These are phyloP conservation scores for Malurus leucopterus DNA, from an alignment of 2,797 vertebrate species.

Conservation along the genomic window DNA sequence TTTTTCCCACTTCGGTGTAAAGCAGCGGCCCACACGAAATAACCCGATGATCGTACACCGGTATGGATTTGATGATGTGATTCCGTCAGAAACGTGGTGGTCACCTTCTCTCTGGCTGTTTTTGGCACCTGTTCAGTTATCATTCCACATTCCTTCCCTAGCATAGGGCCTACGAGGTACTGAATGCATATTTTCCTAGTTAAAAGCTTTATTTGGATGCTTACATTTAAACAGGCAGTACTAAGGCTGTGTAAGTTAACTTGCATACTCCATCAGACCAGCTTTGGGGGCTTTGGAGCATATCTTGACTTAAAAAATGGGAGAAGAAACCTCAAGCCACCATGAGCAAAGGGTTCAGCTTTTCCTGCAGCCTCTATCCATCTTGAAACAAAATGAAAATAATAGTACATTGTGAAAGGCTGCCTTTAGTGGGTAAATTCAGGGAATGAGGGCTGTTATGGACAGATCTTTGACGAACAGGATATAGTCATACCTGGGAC, in stretches of 20 bases:
- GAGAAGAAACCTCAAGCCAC: background rate
- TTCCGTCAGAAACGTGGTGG: background rate
- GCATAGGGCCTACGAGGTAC: background rate
- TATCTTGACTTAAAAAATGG: background rate
- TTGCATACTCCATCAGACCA: background rate
- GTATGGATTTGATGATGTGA: background rate
- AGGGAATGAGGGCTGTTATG: background rate
- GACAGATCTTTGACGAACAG: background rate
- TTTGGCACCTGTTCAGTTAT: background rate
- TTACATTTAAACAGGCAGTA: background rate
- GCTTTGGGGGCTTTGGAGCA: accelerated
- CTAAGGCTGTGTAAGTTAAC: background rate
- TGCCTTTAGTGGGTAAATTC: background rate
- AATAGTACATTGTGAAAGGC: background rate
- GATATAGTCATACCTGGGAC: background rate
- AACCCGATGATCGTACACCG: accelerated
- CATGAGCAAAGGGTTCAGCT: background rate
- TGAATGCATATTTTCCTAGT: background rate
- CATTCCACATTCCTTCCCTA: background rate
- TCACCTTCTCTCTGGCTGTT: background rate
- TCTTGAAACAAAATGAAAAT: background rate
- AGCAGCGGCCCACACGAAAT: accelerated
- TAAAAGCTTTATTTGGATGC: background rate
- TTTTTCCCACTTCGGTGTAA: background rate
- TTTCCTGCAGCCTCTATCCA: background rate